phyloP scores from a whole-genome alignment of 2,888 invertebrate species.

The Stenodera caucasica region DNA sequence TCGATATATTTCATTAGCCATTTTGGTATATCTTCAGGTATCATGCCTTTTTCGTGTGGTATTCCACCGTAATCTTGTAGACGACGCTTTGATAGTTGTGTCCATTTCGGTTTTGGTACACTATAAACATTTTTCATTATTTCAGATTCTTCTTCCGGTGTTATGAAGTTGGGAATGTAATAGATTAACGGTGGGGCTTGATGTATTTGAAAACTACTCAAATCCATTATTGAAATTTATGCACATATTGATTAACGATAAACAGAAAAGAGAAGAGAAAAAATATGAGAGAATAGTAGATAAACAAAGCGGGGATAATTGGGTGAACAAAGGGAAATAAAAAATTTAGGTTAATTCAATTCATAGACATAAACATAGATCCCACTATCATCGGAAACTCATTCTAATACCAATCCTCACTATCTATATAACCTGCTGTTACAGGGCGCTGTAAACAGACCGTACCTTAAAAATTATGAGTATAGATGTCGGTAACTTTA shows the following conservation, averaged over 20 bases:
- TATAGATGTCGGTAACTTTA: too few relatives aligned
- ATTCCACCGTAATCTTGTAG: slow-evolving; percentile 98
- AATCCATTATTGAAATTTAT: slow-evolving; percentile 32
- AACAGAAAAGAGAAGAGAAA: neutral
- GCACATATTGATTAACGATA: neutral
- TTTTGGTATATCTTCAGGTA: slow-evolving; percentile 82
- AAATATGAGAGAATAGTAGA: neutral
- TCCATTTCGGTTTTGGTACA: slow-evolving; percentile 95
- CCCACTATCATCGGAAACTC: too few relatives aligned
- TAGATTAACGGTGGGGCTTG: slow-evolving; percentile 66
- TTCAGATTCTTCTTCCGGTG: slow-evolving; percentile 68
- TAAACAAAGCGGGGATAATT: neutral
- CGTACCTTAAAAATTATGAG: too few relatives aligned
- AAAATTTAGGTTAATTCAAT: too few relatives aligned
- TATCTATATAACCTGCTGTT: too few relatives aligned
- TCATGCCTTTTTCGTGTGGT: slow-evolving; percentile 91
- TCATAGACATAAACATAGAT: too few relatives aligned
- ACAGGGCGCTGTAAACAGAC: too few relatives aligned
- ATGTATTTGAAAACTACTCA: slow-evolving; percentile 39
- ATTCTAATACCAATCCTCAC: too few relatives aligned
- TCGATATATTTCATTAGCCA: slow-evolving; percentile 79
- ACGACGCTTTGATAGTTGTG: slow-evolving; percentile 83
- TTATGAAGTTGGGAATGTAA: slow-evolving; percentile 89
- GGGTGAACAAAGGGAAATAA: neutral
- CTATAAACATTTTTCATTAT: slow-evolving; percentile 74